Conservation (phyloP, 2,797 vertebrate species). For the Rhinella marina region DNA sequence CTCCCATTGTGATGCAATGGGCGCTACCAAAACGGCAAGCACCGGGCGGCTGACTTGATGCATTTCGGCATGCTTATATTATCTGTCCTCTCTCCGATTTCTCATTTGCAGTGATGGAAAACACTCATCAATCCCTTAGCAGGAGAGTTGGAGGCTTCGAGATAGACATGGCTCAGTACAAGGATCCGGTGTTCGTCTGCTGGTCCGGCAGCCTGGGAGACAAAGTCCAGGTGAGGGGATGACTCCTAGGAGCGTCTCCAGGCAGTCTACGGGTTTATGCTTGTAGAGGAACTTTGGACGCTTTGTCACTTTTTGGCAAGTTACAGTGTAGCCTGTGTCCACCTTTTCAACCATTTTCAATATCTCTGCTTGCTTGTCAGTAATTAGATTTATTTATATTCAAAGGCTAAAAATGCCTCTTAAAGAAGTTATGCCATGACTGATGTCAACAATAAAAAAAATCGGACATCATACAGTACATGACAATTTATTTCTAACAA, state of each 20-base stretch:
- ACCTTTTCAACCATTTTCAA: too few species aligned
- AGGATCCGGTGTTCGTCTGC: conserved; percentile 85
- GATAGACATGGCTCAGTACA: conserved; percentile 82
- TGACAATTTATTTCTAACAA: too few species aligned
- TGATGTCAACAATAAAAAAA: too few species aligned
- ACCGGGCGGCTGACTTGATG: neutral
- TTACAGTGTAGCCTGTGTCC: too few species aligned
- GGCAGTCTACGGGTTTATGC: neutral
- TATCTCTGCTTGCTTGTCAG: too few species aligned
- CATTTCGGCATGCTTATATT: neutral
- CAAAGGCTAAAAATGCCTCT: too few species aligned
- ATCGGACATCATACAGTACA: too few species aligned
- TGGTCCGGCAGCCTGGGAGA: conserved; percentile 86
- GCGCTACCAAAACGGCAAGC: too few species aligned
- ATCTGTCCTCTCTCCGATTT: neutral
- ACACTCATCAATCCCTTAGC: conserved; percentile 59
- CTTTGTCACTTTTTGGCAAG: neutral
- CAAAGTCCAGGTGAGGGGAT: conserved; percentile 82
- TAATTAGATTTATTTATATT: too few species aligned
- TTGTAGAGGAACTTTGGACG: neutral
- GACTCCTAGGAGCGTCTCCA: neutral
- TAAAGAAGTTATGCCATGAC: too few species aligned
- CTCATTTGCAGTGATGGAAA: neutral
- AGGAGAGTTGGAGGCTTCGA: conserved; percentile 83
- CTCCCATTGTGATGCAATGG: too few species aligned